Conservation (phyloP, 2,888 invertebrate genomes). For the Sinelater perroti region DNA sequence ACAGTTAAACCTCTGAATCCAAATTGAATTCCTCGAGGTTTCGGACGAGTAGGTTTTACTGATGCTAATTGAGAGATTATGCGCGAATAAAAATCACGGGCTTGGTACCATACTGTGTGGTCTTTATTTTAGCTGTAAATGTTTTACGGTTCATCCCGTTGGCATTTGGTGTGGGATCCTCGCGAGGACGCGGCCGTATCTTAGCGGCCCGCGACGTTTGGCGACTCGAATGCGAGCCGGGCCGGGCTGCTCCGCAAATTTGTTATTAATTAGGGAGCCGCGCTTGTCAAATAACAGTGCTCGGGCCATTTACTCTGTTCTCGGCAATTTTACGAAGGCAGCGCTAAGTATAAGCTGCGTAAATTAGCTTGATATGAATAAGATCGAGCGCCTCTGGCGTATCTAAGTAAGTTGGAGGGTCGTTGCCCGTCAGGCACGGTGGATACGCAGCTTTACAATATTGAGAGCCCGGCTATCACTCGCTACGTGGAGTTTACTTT, state of each 20-base stretch:
- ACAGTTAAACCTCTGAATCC: neutral
- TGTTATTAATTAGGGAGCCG: slow-evolving; percentile 3
- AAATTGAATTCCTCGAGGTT: neutral
- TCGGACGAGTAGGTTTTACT: slow-evolving; percentile 1
- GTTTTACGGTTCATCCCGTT: neutral
- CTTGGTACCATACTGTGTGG: slow-evolving; percentile 2
- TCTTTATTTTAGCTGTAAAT: neutral
- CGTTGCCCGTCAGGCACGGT: slow-evolving; percentile 38
- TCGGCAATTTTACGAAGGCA: slow-evolving; percentile 15
- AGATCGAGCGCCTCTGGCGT: slow-evolving; percentile 26
- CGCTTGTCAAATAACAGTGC: neutral
- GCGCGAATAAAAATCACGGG: neutral
- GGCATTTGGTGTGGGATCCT: neutral
- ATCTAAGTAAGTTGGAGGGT: slow-evolving; percentile 36
- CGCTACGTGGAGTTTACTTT: slow-evolving; percentile 36
- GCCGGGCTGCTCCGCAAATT: neutral
- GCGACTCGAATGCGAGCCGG: neutral
- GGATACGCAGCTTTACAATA: slow-evolving; percentile 33
- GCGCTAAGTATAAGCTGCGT: slow-evolving; percentile 24
- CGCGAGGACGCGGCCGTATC: too few species aligned
- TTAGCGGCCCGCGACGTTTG: too few species aligned
- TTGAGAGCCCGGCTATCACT: slow-evolving; percentile 32
- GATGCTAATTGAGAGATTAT: slow-evolving; percentile 5
- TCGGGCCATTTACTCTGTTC: slow-evolving; percentile 13
- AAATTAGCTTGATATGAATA: slow-evolving; percentile 28